Evolutionary conservation across 1,140 invertebrate genomes (phyloP).

Genomic region (Ruditapes philippinarum): DNA sequence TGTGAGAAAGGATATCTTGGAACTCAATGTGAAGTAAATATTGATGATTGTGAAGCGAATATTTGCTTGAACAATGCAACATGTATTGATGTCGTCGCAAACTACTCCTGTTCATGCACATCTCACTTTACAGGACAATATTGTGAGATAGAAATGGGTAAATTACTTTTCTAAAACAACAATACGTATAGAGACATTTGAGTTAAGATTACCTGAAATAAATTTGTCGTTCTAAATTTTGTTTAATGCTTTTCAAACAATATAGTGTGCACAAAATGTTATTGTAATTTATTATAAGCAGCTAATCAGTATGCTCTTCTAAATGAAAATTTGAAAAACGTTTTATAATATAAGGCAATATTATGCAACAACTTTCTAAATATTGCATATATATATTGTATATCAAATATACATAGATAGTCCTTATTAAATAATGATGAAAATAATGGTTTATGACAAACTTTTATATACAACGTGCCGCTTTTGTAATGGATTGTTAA

Average conservation of each 20-base stretch:
- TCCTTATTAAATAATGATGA: too few species aligned
- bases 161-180: background rate
- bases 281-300: background rate
- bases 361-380: too few species aligned
- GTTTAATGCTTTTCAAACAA: background rate
- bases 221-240: background rate
- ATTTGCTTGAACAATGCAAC: background rate
- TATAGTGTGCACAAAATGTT: background rate
- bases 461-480: too few species aligned
- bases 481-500: too few species aligned
- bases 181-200: too few species aligned
- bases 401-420: too few species aligned
- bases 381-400: too few species aligned
- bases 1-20: background rate
- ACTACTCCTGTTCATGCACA: background rate
- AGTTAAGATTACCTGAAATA: too few species aligned
- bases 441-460: too few species aligned
- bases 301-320: background rate
- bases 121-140: background rate
- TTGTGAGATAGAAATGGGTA: conserved; percentile 23
- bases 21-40: background rate
- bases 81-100: background rate
- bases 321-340: background rate
- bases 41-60: conserved; percentile 5
- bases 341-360: too few species aligned